Evolutionary conservation across 2,888 invertebrate species (phyloP).

Genomic region (Dusona sp.): DNA sequence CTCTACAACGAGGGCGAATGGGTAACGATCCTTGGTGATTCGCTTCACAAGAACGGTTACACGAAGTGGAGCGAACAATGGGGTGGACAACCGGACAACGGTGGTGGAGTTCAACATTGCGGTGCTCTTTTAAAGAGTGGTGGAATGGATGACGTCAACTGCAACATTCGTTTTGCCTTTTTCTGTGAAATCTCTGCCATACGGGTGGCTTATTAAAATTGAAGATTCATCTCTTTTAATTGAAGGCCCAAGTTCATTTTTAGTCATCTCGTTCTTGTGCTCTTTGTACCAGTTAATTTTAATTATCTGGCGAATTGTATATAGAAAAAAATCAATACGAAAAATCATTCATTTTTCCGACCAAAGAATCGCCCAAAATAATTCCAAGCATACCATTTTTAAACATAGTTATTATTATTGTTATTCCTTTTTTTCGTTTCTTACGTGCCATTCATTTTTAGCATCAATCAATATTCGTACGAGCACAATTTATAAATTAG

Average conservation of each 20-base stretch:
- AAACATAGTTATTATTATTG: not conserved
- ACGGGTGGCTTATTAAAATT: slow-evolving; percentile 62
- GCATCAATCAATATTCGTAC: not conserved
- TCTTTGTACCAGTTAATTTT: not conserved
- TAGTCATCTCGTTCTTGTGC: not conserved
- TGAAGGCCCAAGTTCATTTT: not conserved
- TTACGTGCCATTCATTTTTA: not conserved
- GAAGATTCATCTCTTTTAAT: not conserved
- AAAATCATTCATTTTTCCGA: not conserved
- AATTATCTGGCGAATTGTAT: not conserved
- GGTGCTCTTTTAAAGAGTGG: slow-evolving; percentile 78
- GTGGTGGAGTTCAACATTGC: slow-evolving; percentile 80
- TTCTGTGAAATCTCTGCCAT: slow-evolving; percentile 78
- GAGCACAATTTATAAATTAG: not conserved
- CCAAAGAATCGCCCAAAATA: not conserved
- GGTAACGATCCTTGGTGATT: slow-evolving; percentile 81
- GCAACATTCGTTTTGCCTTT: slow-evolving; percentile 78
- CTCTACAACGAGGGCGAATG: slow-evolving; percentile 81
- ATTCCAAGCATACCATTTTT: not conserved
- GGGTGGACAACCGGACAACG: slow-evolving; percentile 81
- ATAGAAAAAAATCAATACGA: not conserved
- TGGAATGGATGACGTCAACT: slow-evolving; percentile 80
- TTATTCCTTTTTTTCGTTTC: not conserved
- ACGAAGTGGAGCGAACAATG: slow-evolving; percentile 80
- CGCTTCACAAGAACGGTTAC: slow-evolving; percentile 81